A percentile compares a stretch with the other conserved stretches of the same genome.
phyloP scores from a whole-genome alignment of 2,888 invertebrate genomes.

The Orchestes rusci region DNA sequence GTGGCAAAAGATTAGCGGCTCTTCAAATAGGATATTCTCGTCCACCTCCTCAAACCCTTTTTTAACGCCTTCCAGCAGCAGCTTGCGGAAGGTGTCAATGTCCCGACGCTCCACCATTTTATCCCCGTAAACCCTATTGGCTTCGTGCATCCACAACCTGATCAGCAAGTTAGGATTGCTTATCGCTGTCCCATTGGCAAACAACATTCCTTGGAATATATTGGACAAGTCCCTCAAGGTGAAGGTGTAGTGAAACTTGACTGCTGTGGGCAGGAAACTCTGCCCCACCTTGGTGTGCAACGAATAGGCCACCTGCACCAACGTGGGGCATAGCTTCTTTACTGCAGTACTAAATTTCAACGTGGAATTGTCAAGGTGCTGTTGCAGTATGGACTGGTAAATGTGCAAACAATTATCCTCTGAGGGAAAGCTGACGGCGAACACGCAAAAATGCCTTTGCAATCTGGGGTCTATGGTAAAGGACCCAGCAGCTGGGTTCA shows the following conservation, averaged over 20 bases:
- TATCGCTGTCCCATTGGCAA: conserved; percentile 63
- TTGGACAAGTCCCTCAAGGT: conserved; percentile 89
- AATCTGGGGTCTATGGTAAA: conserved; percentile 89
- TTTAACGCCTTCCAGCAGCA: conserved; percentile 67
- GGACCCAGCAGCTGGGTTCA: conserved; percentile 95
- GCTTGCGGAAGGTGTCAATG: conserved; percentile 63
- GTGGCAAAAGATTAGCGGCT: conserved; percentile 85
- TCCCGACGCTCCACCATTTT: conserved; percentile 80
- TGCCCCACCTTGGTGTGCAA: conserved; percentile 69
- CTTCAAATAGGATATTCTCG: conserved; percentile 61
- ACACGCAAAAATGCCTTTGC: conserved; percentile 81
- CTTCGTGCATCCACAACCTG: conserved; percentile 85
- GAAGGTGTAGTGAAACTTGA: conserved; percentile 93
- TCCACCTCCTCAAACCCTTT: conserved; percentile 70
- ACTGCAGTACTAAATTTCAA: conserved; percentile 61
- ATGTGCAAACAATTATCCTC: conserved; percentile 76
- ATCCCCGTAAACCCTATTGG: conserved; percentile 84
- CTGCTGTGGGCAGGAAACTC: conserved; percentile 83
- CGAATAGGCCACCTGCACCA: conserved; percentile 66
- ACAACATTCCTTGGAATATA: conserved; percentile 82
- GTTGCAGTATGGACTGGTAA: conserved; percentile 73
- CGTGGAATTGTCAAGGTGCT: conserved; percentile 60
- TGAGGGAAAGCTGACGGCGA: conserved; percentile 82
- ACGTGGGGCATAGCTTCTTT: conserved; percentile 50
- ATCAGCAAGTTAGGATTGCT: conserved; percentile 64